phyloP scores from a whole-genome alignment of 2,113 vertebrate species.

The Empidonax alnorum region DNA sequence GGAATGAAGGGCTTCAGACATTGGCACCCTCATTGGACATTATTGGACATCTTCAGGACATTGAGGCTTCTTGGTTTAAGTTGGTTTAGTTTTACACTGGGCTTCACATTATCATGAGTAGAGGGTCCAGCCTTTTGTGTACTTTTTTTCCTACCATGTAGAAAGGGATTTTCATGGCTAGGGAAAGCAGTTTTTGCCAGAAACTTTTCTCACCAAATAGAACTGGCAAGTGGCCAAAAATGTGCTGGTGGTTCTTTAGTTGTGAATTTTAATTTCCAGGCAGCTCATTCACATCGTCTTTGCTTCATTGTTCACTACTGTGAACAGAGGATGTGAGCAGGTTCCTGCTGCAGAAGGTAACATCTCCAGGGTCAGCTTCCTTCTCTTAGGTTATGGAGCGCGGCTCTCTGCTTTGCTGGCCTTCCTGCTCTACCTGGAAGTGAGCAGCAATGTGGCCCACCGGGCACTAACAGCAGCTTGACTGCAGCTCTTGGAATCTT shows the following conservation, averaged over 20 bases:
- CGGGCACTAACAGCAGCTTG: not conserved
- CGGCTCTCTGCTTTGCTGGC: not conserved
- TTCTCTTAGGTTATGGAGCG: not conserved
- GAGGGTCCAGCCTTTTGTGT: not conserved
- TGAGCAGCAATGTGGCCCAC: not conserved
- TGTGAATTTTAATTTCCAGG: slow-evolving; percentile 69
- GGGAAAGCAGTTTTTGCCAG: slow-evolving; percentile 46
- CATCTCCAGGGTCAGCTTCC: not conserved
- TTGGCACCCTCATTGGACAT: not conserved
- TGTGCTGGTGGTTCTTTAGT: slow-evolving; percentile 36
- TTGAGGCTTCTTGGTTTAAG: not conserved
- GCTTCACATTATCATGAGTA: not conserved
- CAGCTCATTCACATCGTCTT: not conserved
- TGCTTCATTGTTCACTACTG: not conserved
- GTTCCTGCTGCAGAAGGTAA: not conserved
- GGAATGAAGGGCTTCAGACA: not conserved
- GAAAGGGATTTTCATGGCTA: slow-evolving; percentile 58
- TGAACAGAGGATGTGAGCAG: not conserved
- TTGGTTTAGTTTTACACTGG: slow-evolving; percentile 1
- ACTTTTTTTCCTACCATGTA: not conserved
- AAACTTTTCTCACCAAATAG: slow-evolving; percentile 42
- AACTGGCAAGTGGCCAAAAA: slow-evolving; percentile 45
- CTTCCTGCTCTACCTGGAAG: not conserved
- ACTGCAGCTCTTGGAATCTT: not conserved
- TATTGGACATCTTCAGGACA: not conserved